These are phyloP conservation scores for Physella acuta DNA, from an alignment of 1,140 invertebrate species.

Conservation along the genomic window DNA sequence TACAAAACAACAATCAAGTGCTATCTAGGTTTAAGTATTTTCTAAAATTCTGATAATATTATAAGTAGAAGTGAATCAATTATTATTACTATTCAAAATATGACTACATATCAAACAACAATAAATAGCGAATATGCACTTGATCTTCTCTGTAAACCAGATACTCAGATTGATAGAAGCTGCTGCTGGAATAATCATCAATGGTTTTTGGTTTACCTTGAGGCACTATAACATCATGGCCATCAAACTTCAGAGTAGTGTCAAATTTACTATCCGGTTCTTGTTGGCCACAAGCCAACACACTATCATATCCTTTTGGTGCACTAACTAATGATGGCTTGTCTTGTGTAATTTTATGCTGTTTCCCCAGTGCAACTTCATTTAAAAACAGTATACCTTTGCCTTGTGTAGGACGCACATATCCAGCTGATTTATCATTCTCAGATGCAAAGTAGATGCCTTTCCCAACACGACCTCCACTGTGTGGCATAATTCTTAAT, in stretches of 20 bases:
- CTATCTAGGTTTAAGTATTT: background rate
- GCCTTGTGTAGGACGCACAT: conserved; percentile 45
- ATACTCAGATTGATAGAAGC: conserved; percentile 61
- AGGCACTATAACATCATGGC: conserved; percentile 57
- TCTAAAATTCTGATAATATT: background rate
- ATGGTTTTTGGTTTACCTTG: conserved; percentile 54
- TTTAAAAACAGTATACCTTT: conserved; percentile 62
- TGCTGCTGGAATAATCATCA: conserved; percentile 36
- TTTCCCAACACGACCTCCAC: conserved; percentile 61
- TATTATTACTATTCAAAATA: too few relatives aligned
- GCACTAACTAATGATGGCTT: conserved; percentile 50
- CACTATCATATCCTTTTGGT: conserved; percentile 58
- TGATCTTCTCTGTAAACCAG: conserved; percentile 61
- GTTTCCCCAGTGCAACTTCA: conserved; percentile 61
- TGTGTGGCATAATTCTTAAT: conserved; percentile 63
- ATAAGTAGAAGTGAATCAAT: too few relatives aligned
- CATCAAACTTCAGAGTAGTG: conserved; percentile 51
- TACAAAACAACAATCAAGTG: background rate
- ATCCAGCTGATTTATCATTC: conserved; percentile 58
- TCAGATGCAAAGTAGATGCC: conserved; percentile 64
- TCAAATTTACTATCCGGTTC: conserved; percentile 60
- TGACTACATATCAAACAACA: conserved; percentile 46
- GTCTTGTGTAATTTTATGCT: conserved; percentile 54
- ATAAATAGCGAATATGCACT: conserved; percentile 56
- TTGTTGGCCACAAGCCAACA: conserved; percentile 58